Conservation (phyloP, 2,797 vertebrate genomes). For the Trachurus trachurus region DNA sequence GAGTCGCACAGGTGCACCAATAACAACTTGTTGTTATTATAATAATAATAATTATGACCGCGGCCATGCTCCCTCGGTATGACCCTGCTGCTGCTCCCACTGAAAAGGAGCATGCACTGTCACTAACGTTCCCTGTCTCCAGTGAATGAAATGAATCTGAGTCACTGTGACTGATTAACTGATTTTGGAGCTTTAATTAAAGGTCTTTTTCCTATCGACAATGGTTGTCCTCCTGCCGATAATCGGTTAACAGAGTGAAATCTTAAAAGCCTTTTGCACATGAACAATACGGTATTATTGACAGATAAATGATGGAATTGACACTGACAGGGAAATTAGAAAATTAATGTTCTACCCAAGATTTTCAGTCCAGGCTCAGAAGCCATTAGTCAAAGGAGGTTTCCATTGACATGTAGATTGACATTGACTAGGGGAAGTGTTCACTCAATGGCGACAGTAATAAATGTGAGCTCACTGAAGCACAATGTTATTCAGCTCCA, state of each 20-base stretch:
- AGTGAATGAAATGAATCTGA: constrained; percentile 37
- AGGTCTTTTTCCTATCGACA: constrained; percentile 26
- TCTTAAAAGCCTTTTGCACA: constrained; percentile 35
- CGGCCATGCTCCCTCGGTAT: constrained; percentile 36
- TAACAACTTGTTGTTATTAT: too few species aligned
- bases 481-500: constrained; percentile 69
- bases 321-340: constrained; percentile 72
- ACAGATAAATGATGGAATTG: constrained; percentile 70
- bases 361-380: constrained; percentile 56
- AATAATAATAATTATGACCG: neutral
- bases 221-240: constrained; percentile 35
- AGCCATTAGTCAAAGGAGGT: constrained; percentile 69
- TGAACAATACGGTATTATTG: constrained; percentile 58
- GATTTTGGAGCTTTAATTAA: constrained; percentile 51
- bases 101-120: constrained; percentile 14
- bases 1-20: too few species aligned
- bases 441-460: constrained; percentile 66
- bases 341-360: constrained; percentile 68
- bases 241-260: constrained; percentile 37
- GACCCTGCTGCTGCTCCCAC: constrained; percentile 23
- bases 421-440: constrained; percentile 75
- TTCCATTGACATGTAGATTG: constrained; percentile 70
- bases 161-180: constrained; percentile 28
- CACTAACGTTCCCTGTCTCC: constrained; percentile 1
- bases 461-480: constrained; percentile 76